Percentiles rank a stretch among this genome's conserved stretches.
These are phyloP conservation scores for Calidris pugnax DNA, from an alignment of 2,113 vertebrate species.

Conservation along the genomic window DNA sequence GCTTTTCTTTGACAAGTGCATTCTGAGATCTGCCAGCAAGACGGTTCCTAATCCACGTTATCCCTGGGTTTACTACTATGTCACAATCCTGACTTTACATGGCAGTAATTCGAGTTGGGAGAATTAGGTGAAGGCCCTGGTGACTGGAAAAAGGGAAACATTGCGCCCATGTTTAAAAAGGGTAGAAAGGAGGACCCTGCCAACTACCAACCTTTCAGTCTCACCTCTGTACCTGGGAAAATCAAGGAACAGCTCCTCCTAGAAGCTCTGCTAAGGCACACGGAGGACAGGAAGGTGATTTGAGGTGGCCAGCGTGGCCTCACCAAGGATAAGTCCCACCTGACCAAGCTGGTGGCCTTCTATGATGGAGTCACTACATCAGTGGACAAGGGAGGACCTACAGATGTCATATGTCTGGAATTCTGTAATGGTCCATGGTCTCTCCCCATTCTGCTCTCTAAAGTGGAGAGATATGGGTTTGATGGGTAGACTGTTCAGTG, in stretches of 20 bases:
- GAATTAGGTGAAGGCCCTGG: neutral
- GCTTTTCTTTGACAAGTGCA: neutral
- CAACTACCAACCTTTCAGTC: neutral
- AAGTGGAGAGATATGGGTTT: neutral
- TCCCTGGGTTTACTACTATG: neutral
- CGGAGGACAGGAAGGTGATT: neutral
- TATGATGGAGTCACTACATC: neutral
- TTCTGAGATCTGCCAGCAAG: neutral
- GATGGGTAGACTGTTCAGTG: neutral
- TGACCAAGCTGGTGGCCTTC: neutral
- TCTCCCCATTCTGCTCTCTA: neutral
- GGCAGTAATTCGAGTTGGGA: neutral
- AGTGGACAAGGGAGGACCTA: neutral
- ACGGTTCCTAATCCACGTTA: neutral
- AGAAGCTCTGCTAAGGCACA: neutral
- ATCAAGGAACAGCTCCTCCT: neutral
- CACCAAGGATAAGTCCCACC: neutral
- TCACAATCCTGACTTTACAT: neutral
- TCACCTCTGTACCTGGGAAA: neutral
- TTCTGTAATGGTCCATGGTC: neutral
- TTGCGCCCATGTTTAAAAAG: neutral
- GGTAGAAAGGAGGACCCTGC: neutral
- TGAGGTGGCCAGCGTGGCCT: neutral
- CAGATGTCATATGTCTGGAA: neutral
- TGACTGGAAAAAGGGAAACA: neutral